A percentile compares a stretch with the other conserved stretches of the same genome.
phyloP scores from a whole-genome alignment of 2,113 vertebrate genomes.

The Pagrus major region DNA sequence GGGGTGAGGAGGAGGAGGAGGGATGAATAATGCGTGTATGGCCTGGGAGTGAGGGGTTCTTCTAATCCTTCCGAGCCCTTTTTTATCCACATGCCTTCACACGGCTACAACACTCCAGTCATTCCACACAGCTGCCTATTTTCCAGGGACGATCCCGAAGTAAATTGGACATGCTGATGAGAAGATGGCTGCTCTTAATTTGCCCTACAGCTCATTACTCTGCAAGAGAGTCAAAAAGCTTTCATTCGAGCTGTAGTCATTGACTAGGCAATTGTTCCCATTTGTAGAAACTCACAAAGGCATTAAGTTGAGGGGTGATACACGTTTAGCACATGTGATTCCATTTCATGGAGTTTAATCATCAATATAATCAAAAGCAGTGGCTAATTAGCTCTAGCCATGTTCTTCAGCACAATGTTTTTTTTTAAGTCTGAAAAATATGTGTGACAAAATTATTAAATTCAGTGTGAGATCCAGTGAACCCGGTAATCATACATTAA shows the following conservation, averaged over 20 bases:
- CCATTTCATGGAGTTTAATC: not conserved
- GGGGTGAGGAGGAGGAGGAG: conserved; percentile 63
- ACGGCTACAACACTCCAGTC: conserved; percentile 59
- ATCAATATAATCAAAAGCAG: not conserved
- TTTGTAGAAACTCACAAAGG: conserved; percentile 16
- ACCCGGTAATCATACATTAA: conserved; percentile 47
- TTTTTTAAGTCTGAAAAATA: not conserved
- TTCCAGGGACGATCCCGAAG: conserved; percentile 57
- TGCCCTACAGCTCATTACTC: conserved; percentile 66
- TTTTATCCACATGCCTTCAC: conserved; percentile 73
- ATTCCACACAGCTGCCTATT: conserved; percentile 61
- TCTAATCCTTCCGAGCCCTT: conserved; percentile 77
- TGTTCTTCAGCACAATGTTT: not conserved
- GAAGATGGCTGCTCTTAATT: conserved; percentile 70
- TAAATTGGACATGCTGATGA: conserved; percentile 74
- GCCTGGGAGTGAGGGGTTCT: conserved; percentile 77
- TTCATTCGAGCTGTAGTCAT: conserved; percentile 24
- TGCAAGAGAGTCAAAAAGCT: conserved; percentile 43
- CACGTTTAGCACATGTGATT: conserved; percentile 16
- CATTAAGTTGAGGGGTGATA: not conserved
- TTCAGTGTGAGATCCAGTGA: conserved; percentile 38
- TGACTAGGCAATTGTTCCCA: conserved; percentile 15
- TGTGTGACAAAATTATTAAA: conserved; percentile 43
- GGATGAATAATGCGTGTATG: conserved; percentile 81
- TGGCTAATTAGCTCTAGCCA: not conserved